Conservation (phyloP, 2,888 invertebrate genomes). For the Tuberolachnus salignus region DNA sequence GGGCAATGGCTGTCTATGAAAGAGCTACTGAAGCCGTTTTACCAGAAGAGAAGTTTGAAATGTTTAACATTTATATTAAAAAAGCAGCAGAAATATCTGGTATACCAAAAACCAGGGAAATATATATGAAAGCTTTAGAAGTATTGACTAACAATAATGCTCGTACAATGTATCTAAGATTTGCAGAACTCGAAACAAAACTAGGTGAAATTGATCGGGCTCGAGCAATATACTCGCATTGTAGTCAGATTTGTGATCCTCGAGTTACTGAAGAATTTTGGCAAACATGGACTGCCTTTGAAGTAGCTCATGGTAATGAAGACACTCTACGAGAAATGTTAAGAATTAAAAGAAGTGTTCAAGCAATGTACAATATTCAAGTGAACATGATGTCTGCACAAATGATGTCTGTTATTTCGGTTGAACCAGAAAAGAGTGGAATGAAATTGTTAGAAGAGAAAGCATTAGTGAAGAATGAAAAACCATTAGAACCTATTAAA, state of each 20-base stretch:
- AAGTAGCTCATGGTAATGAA: conserved; percentile 98
- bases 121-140: conserved; percentile 98
- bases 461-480: conserved; percentile 69
- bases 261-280: conserved; percentile 94
- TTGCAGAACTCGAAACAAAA: conserved; percentile 97
- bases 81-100: conserved; percentile 98
- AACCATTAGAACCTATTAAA: conserved; percentile 73
- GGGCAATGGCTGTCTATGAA: conserved; percentile 99
- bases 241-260: conserved; percentile 99
- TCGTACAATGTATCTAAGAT: conserved; percentile 93
- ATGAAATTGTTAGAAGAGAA: conserved; percentile 88
- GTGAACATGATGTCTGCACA: conserved; percentile 99
- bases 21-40: conserved; percentile 90
- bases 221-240: conserved; percentile 94
- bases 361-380: conserved; percentile 97
- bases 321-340: conserved; percentile 99
- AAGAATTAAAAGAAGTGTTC: conserved; percentile 94
- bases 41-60: conserved; percentile 93
- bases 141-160: conserved; percentile 87
- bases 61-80: conserved; percentile 98
- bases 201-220: conserved; percentile 98
- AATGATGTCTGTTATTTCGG: conserved; percentile 81
- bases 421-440: conserved; percentile 76
- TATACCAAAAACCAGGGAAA: conserved; percentile 92
- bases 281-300: conserved; percentile 99